phyloP scores from a whole-genome alignment of 2,888 invertebrate species.

The Synergus gifuensis region DNA sequence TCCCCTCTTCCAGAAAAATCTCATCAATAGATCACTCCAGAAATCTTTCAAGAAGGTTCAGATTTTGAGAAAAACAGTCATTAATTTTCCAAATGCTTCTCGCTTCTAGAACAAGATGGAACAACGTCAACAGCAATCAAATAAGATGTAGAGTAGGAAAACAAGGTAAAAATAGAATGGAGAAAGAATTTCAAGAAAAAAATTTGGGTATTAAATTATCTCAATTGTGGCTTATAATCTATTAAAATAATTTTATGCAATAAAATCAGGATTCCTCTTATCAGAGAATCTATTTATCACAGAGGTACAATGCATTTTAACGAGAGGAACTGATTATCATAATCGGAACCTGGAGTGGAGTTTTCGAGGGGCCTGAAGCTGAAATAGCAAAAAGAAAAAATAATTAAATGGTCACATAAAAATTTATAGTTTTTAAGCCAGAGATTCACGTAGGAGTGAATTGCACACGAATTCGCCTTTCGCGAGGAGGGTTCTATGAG shows the following conservation, averaged over 20 bases:
- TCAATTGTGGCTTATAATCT: not conserved
- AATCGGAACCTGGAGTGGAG: not conserved
- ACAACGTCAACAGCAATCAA: too few relatives aligned
- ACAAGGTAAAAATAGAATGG: not conserved
- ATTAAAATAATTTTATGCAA: not conserved
- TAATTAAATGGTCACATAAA: slow-evolving; percentile 3
- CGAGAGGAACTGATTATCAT: not conserved
- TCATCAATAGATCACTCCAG: too few relatives aligned
- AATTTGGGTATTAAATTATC: not conserved
- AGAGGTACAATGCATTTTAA: not conserved
- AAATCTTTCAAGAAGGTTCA: too few relatives aligned
- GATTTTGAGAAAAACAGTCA: not conserved
- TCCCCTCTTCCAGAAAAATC: not conserved
- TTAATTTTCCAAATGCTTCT: not conserved
- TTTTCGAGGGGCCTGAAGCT: not conserved
- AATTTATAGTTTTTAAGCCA: not conserved
- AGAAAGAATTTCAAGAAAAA: not conserved
- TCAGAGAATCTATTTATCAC: not conserved
- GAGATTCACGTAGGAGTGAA: not conserved
- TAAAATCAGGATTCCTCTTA: not conserved
- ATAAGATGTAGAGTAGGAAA: too few relatives aligned
- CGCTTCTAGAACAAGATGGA: too few relatives aligned
- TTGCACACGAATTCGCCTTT: not conserved
- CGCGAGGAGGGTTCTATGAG: slow-evolving; percentile 3
- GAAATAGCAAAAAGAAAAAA: not conserved